Percentiles rank a stretch among this genome's conserved stretches.
Conservation (phyloP, 2,797 vertebrate genomes). For the Acanthopagrus latus region DNA sequence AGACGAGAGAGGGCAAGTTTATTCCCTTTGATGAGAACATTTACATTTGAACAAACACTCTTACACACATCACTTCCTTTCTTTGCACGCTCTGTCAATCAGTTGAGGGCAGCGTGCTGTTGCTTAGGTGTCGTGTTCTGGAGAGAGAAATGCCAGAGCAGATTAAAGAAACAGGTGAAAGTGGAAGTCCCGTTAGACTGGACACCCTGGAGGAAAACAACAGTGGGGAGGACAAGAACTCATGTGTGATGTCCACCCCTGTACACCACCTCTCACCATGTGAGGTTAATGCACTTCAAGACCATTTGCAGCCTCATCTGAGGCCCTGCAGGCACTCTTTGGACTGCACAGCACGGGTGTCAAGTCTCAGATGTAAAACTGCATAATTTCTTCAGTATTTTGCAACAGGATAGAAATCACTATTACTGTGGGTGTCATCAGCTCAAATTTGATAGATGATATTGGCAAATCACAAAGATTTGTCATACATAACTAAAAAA, state of each 20-base stretch:
- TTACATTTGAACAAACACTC: constrained; percentile 18
- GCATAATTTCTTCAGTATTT: neutral
- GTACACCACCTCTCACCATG: neutral
- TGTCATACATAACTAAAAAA: neutral
- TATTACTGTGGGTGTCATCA: neutral
- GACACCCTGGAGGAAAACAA: neutral
- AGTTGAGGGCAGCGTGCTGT: neutral
- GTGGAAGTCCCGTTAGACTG: neutral
- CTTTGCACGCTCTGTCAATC: neutral
- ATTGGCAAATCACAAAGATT: neutral
- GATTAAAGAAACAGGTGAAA: neutral
- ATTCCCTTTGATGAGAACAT: constrained; percentile 39
- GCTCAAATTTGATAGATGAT: neutral
- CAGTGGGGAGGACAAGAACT: neutral
- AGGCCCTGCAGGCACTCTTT: neutral
- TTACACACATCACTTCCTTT: neutral
- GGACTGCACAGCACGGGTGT: neutral
- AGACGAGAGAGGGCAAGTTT: constrained; percentile 34
- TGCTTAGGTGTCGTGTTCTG: neutral
- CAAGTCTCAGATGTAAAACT: neutral
- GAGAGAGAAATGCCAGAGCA: neutral
- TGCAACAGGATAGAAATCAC: neutral
- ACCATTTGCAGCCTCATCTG: neutral
- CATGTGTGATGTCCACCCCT: neutral
- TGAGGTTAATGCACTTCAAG: neutral